A percentile compares a stretch with the other conserved stretches of the same genome.
Evolutionary conservation across 2,888 invertebrate species (phyloP).

Genomic region (Leptopilina drosophilae): DNA sequence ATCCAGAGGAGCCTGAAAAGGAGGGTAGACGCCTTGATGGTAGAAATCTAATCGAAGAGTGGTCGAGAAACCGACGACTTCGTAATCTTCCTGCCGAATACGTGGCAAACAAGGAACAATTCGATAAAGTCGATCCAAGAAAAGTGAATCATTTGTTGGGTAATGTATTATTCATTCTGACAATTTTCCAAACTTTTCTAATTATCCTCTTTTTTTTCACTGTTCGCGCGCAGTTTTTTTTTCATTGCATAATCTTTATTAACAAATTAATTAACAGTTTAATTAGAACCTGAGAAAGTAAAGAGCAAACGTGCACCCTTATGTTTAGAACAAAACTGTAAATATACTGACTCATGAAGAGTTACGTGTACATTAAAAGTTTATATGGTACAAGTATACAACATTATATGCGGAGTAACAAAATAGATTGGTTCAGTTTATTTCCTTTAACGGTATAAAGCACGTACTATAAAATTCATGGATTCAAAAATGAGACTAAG

Average conservation of each 20-base stretch:
- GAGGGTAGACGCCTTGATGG: slow-evolving; percentile 87
- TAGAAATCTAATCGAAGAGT: slow-evolving; percentile 88
- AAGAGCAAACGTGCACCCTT: no score
- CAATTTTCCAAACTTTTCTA: background rate
- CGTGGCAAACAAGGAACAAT: slow-evolving; percentile 85
- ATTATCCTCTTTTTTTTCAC: background rate
- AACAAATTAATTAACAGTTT: no score
- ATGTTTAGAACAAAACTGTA: no score
- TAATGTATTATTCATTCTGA: slow-evolving; percentile 73
- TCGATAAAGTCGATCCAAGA: slow-evolving; percentile 84
- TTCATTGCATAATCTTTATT: no score
- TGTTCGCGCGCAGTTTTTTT: background rate
- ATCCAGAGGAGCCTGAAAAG: slow-evolving; percentile 84
- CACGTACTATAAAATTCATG: no score
- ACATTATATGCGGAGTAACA: no score
- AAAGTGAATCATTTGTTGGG: slow-evolving; percentile 86
- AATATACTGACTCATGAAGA: no score
- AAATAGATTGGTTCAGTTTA: no score
- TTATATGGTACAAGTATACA: no score
- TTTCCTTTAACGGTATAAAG: no score
- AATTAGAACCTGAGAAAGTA: no score
- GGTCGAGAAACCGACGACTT: slow-evolving; percentile 86
- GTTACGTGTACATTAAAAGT: no score
- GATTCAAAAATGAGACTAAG: background rate
- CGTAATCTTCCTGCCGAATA: slow-evolving; percentile 84